These are phyloP conservation scores for Melieria crassipennis DNA, from an alignment of 2,888 invertebrate species.

Conservation along the genomic window DNA sequence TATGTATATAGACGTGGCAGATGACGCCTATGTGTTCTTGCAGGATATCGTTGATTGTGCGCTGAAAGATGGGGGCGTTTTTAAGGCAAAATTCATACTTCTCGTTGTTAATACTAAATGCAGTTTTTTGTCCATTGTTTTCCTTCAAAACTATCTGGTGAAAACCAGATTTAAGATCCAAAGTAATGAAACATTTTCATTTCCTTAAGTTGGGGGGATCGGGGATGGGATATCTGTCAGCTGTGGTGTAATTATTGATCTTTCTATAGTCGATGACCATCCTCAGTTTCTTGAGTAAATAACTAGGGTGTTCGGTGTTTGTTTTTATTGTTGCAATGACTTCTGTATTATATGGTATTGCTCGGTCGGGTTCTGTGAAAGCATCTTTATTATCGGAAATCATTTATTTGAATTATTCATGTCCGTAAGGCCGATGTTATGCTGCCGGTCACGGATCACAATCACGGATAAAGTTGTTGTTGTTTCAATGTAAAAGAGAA, in stretches of 20 bases:
- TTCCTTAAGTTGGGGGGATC: conserved; percentile 7
- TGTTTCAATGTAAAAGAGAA: no score
- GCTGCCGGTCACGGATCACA: no score
- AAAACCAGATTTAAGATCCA: conserved; percentile 12
- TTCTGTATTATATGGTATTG: no score
- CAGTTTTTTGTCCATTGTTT: conserved; percentile 1
- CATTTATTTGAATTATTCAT: no score
- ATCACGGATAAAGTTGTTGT: no score
- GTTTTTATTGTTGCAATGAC: no score
- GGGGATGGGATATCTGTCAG: conserved; percentile 14
- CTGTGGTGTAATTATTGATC: background rate
- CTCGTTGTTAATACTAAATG: conserved; percentile 10
- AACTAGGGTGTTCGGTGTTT: no score
- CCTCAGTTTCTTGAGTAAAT: background rate
- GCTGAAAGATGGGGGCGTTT: conserved; percentile 17
- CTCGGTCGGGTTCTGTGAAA: no score
- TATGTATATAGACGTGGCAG: conserved; percentile 32
- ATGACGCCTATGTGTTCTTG: conserved; percentile 30
- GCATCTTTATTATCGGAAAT: no score
- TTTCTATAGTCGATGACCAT: conserved; percentile 16
- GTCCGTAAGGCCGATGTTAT: no score
- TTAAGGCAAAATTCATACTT: conserved; percentile 18
- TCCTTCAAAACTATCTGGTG: conserved; percentile 12
- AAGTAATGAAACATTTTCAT: conserved; percentile 4
- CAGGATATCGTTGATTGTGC: conserved; percentile 15